A percentile compares a stretch with the other conserved stretches of the same genome.
Conservation (phyloP, 1,140 invertebrate genomes). For the Diprion similis region DNA sequence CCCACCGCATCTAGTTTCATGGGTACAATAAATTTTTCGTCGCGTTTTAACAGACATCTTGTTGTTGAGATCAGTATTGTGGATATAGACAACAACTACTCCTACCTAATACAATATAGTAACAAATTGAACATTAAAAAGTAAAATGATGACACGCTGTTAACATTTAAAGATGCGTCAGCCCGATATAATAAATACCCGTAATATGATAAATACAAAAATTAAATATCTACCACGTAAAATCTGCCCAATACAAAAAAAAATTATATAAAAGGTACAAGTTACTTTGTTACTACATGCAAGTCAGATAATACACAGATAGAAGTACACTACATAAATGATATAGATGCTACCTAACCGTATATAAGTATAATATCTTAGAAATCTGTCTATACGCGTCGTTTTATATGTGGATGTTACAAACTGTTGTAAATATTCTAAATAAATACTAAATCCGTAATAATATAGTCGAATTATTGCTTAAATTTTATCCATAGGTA, state of each 20-base stretch:
- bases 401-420: conserved; percentile 4
- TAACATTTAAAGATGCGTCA: too few species aligned
- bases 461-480: background rate
- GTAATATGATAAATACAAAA: background rate
- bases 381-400: conserved; percentile 7
- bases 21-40: background rate
- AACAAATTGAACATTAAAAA: background rate
- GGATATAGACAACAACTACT: background rate
- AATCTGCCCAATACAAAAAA: too few species aligned
- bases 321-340: background rate
- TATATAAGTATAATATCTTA: background rate
- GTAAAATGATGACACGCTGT: background rate
- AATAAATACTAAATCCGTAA: conserved; percentile 1
- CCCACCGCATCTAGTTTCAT: too few species aligned
- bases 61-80: background rate
- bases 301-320: too few species aligned
- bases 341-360: background rate
- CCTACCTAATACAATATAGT: background rate
- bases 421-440: conserved; percentile 10
- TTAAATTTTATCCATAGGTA: background rate
- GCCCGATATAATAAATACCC: background rate
- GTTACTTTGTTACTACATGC: too few species aligned
- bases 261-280: too few species aligned
- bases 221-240: background rate
- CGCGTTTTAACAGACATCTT: background rate